Base-by-base conservation (phyloP, 1,140 invertebrate species). In the Chelonus insularis region DNA sequence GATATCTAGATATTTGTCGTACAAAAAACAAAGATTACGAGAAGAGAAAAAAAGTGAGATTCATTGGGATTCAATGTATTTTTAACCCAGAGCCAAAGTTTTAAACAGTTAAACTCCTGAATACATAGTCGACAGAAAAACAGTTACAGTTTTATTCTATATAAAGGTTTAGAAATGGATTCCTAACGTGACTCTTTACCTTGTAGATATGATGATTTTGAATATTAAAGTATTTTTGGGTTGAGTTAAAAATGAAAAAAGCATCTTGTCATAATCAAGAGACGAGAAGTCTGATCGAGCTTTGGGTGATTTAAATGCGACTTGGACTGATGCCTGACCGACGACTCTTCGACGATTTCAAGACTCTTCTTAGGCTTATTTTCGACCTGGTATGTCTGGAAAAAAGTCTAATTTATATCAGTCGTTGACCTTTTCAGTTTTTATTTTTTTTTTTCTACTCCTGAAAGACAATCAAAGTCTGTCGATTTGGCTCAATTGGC, bases 321-420 rank as follows among this genome's bases (percentile, higher is more conserved):
- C 66, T 74, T 76, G 73, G 73, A 76, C 66, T 66, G 68, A 68
- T 76, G 72, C 72, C 74, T 73, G 69, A 72, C 68, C 67, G 69
- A 58, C 66, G 71, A 70, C 72, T 73, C 71, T 72, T 66, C 51
- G 70, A 66, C 68, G 68, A 76, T 76, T 69, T 59, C 37, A 75
- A 75, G 71, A 70, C 72, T 72, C 71, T 71, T 70, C 66, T 63
- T 60, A 52, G 37, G 48, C 52, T 75, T 73, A 73, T 75, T 75
- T 72, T 58, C 72, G 73, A 63, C 66, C 60, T 57, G 54, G 39
- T 55, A 34, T 61, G 59, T 18, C 25, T 39, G 57, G 8, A 51
- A 34, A 32, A 61, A 36, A 57, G 23, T 41, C 21, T 1, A 50
- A 23, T 52, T 45, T 41, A 21, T 34, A 60, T 60, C 50, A 60